These are phyloP conservation scores for Ondatra zibethicus DNA, from an alignment of 2,113 vertebrate genomes.

Conservation along the genomic window DNA sequence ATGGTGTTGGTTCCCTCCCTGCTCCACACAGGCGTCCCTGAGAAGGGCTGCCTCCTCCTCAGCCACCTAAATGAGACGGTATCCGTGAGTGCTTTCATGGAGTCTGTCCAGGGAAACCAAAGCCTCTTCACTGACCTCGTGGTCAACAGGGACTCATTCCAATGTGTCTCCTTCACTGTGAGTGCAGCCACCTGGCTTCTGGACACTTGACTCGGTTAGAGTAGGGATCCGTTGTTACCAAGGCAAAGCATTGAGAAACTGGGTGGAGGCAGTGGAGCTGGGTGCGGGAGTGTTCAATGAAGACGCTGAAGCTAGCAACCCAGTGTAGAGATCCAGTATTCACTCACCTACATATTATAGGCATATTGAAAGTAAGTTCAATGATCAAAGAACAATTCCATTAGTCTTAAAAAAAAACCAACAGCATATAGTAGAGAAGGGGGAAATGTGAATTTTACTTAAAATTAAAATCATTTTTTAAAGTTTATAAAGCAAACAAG, in stretches of 20 bases:
- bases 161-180: slow-evolving; percentile 72
- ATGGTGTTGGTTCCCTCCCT: slow-evolving; percentile 81
- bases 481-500: background rate
- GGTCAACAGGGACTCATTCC: slow-evolving; percentile 55
- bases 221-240: background rate
- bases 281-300: background rate
- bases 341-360: background rate
- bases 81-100: slow-evolving; percentile 70
- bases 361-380: slow-evolving; percentile 34
- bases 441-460: slow-evolving; percentile 21
- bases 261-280: background rate
- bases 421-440: background rate
- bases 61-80: slow-evolving; percentile 87
- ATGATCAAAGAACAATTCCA: slow-evolving; percentile 20
- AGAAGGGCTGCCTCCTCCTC: slow-evolving; percentile 85
- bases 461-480: slow-evolving; percentile 26
- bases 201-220: background rate
- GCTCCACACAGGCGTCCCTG: slow-evolving; percentile 63
- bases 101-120: slow-evolving; percentile 68
- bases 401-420: background rate
- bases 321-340: background rate
- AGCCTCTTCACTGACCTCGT: slow-evolving; percentile 80
- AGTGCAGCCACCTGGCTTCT: slow-evolving; percentile 57
- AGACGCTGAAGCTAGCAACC: background rate
- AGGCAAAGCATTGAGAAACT: background rate